Conservation (phyloP, 2,797 vertebrate genomes). For the Moxostoma hubbsi region DNA sequence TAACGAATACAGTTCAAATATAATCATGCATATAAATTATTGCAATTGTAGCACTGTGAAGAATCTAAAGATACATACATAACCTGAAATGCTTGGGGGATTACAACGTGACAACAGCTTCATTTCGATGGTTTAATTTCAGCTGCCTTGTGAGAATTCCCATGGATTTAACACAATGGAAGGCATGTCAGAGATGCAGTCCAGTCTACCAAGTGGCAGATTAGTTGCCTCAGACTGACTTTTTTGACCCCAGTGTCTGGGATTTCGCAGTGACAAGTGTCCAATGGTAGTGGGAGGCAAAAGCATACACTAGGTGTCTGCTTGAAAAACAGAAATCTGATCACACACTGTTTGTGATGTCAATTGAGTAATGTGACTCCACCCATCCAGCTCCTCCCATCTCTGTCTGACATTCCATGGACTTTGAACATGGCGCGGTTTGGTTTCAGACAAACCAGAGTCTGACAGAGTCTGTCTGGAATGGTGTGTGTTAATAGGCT, state of each 20-base stretch:
- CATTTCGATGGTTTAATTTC: constrained; percentile 28
- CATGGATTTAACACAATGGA: constrained; percentile 39
- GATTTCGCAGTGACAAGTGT: background rate
- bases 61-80: constrained; percentile 26
- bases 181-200: constrained; percentile 11
- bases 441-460: constrained; percentile 57
- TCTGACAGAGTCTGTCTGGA: constrained; percentile 37
- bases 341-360: constrained; percentile 43
- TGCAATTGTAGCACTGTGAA: constrained; percentile 24
- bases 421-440: constrained; percentile 43
- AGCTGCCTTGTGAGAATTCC: constrained; percentile 21
- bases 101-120: constrained; percentile 22
- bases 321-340: constrained; percentile 37
- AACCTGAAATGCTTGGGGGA: constrained; percentile 11
- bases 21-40: constrained; percentile 33
- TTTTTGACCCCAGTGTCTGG: constrained; percentile 57
- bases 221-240: constrained; percentile 41
- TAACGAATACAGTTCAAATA: constrained; percentile 20
- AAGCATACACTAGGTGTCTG: constrained; percentile 36
- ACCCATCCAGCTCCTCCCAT: constrained; percentile 31
- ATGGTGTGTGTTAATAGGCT: constrained; percentile 43
- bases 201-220: constrained; percentile 29
- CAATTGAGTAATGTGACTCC: constrained; percentile 31
- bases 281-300: constrained; percentile 6
- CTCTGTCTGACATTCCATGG: constrained; percentile 46